Evolutionary conservation across 2,113 vertebrate species (phyloP).

Genomic region (Oxyura jamaicensis): DNA sequence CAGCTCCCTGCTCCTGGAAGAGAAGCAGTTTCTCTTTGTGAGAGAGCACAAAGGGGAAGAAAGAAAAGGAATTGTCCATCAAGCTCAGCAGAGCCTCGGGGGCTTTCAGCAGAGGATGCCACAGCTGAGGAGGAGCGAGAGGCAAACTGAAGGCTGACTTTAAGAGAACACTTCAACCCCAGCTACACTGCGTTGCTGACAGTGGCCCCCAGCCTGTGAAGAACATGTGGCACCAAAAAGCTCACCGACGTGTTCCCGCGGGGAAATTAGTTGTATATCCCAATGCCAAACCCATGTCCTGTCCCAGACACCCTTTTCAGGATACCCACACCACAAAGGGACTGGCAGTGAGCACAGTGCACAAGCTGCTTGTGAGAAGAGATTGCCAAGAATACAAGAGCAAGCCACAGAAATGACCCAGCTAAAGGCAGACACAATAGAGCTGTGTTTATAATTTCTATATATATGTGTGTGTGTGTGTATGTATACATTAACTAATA

Average conservation of each 20-base stretch:
- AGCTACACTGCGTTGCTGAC: background rate
- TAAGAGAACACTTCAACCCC: slow-evolving; percentile 38
- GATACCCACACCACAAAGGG: background rate
- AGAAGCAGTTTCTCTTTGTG: slow-evolving; percentile 61
- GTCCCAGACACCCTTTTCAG: background rate
- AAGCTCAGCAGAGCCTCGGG: slow-evolving; percentile 54
- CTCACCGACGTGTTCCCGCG: background rate
- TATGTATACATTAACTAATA: background rate
- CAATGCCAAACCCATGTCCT: background rate
- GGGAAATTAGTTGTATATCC: background rate
- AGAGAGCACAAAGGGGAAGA: slow-evolving; percentile 58
- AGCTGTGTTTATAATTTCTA: background rate
- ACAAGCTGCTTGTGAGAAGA: background rate
- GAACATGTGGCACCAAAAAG: slow-evolving; percentile 11
- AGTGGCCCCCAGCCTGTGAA: slow-evolving; percentile 7
- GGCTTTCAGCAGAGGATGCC: slow-evolving; percentile 62
- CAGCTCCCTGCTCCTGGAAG: slow-evolving; percentile 30
- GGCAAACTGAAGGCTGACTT: background rate
- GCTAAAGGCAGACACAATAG: background rate
- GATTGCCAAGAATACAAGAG: background rate
- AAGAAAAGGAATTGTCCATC: slow-evolving; percentile 70
- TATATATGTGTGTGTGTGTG: background rate
- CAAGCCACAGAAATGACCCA: background rate
- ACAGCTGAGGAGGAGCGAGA: slow-evolving; percentile 11
- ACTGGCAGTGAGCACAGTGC: background rate